These are phyloP conservation scores for Latheticus oryzae DNA, from an alignment of 2,888 invertebrate genomes.

Conservation along the genomic window DNA sequence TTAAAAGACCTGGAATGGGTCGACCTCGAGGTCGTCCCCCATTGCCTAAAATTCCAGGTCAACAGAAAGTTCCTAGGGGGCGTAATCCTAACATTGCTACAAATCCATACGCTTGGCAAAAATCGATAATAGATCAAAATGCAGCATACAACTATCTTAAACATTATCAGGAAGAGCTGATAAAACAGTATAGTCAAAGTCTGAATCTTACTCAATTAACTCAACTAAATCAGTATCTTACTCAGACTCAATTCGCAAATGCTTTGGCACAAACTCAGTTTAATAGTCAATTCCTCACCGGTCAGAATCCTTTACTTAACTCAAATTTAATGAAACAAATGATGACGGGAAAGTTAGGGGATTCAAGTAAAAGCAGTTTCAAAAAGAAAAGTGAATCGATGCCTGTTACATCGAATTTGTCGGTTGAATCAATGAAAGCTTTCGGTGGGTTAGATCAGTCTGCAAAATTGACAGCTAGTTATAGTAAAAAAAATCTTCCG, in stretches of 20 bases:
- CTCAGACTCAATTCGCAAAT: conserved; percentile 46
- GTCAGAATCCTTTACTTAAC: conserved; percentile 41
- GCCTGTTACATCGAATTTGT: conserved; percentile 40
- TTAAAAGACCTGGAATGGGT: conserved; percentile 60
- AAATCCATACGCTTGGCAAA: conserved; percentile 55
- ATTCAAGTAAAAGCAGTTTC: conserved; percentile 26
- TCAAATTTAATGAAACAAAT: conserved; percentile 44
- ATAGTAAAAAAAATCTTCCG: conserved; percentile 40
- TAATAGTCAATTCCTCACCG: conserved; percentile 32
- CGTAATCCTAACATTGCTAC: conserved; percentile 51
- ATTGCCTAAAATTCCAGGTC: conserved; percentile 60
- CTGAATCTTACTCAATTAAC: conserved; percentile 54
- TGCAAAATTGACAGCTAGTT: conserved; percentile 31
- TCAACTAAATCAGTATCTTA: conserved; percentile 54
- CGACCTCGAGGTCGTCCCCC: conserved; percentile 69
- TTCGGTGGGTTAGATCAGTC: conserved; percentile 45
- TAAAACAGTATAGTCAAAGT: conserved; percentile 63
- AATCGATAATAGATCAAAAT: conserved; percentile 54
- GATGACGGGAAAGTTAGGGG: conserved; percentile 32
- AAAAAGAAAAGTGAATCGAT: conserved; percentile 46
- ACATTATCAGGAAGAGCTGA: conserved; percentile 64
- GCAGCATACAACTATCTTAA: conserved; percentile 60
- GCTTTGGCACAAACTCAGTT: conserved; percentile 35
- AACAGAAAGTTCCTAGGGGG: conserved; percentile 54
- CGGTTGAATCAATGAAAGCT: conserved; percentile 48